A percentile compares a stretch with the other conserved stretches of the same genome.
Conservation (phyloP, 2,113 vertebrate genomes). For the Petrocephalus microphthalmus region DNA sequence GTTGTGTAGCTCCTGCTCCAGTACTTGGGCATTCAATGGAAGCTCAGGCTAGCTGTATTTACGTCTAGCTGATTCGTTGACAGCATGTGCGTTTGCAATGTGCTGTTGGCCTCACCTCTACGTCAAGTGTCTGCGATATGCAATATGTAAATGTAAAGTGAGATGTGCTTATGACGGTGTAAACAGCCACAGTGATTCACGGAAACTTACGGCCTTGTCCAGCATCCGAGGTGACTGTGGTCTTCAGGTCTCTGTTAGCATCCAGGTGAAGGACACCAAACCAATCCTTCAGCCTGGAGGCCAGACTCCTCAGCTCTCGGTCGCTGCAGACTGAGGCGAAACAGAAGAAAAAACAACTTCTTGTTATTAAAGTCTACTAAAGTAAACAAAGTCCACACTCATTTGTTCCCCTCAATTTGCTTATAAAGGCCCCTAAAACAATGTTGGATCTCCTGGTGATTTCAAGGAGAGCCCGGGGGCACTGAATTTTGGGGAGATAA, state of each 20-base stretch:
- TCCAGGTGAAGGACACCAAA: constrained; percentile 87
- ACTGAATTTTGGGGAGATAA: not conserved
- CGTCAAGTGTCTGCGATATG: not conserved
- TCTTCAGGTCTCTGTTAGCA: constrained; percentile 83
- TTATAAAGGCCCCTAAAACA: not conserved
- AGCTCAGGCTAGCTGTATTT: not conserved
- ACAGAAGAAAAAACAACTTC: not conserved
- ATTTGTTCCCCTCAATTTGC: not conserved
- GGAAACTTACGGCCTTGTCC: constrained; percentile 76
- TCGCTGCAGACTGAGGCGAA: constrained; percentile 73
- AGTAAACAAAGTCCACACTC: not conserved
- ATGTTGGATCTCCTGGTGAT: not conserved
- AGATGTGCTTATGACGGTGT: not conserved
- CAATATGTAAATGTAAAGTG: too few relatives aligned
- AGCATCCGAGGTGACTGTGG: constrained; percentile 65
- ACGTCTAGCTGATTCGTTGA: too few relatives aligned
- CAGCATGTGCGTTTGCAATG: not conserved
- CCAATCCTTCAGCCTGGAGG: constrained; percentile 89
- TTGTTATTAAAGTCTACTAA: not conserved
- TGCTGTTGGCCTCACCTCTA: not conserved
- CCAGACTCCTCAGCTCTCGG: constrained; percentile 77
- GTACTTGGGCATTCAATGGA: not conserved
- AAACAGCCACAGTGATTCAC: not conserved
- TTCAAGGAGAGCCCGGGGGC: not conserved
- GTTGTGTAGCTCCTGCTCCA: not conserved